A percentile compares a stretch with the other conserved stretches of the same genome.
Evolutionary conservation across 92 coral and sea anemone species (phyloP).

Genomic region (Isaurus tuberculatus): DNA sequence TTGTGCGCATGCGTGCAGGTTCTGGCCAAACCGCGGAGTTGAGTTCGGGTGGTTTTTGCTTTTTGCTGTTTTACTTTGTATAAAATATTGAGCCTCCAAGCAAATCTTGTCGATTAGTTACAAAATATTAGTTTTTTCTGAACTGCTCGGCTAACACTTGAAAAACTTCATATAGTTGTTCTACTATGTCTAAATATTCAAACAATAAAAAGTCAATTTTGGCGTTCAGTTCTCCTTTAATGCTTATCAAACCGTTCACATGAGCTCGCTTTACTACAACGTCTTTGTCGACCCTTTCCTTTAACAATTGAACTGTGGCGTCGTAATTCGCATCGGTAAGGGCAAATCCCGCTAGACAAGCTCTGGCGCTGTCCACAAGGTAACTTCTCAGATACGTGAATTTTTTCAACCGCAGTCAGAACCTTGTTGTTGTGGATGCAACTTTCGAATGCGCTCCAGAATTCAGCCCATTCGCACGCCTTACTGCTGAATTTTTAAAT

Average conservation of each 20-base stretch:
- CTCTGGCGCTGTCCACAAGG: conserved; percentile 6
- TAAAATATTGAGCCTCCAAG: neutral
- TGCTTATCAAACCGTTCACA: conserved; percentile 24
- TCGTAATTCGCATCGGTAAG: neutral
- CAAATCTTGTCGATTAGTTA: no score
- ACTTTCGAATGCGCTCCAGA: conserved; percentile 8
- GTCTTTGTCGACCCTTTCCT: conserved; percentile 12
- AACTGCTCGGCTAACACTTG: no score
- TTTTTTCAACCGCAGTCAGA: conserved; percentile 6
- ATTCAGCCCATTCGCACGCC: neutral
- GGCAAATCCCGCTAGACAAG: conserved; percentile 22
- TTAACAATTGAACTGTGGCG: neutral
- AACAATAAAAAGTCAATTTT: no score
- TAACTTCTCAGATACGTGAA: conserved; percentile 22
- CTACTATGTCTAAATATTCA: no score
- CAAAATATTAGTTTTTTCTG: no score
- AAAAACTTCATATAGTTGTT: no score
- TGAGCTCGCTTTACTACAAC: conserved; percentile 25
- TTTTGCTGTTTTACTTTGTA: neutral
- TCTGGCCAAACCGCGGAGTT: no score
- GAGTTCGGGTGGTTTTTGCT: no score
- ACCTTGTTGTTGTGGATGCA: conserved; percentile 6
- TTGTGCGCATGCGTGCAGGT: no score
- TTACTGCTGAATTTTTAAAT: neutral
- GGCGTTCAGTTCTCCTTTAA: no score